phyloP scores from a whole-genome alignment of 1,140 invertebrate species.

The Trichonephila clavata region DNA sequence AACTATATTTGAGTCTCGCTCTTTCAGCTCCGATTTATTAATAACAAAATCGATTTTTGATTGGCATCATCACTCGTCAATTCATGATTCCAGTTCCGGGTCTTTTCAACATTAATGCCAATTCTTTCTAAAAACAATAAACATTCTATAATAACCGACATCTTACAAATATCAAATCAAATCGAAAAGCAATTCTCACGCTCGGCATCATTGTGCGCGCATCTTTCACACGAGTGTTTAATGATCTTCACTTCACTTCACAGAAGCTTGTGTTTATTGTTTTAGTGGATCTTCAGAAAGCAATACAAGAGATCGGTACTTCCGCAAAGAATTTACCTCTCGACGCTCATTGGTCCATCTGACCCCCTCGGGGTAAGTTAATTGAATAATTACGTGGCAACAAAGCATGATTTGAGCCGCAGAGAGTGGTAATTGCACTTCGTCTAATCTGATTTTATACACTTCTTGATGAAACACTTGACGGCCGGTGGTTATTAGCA shows the following conservation, averaged over 20 bases:
- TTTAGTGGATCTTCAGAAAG: neutral
- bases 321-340: neutral
- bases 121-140: neutral
- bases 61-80: neutral
- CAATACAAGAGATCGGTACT: neutral
- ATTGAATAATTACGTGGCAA: conserved; percentile 18
- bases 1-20: too few species aligned
- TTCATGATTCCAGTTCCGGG: neutral
- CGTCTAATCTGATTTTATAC: conserved; percentile 22
- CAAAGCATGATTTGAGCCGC: conserved; percentile 5
- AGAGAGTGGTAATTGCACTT: neutral
- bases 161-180: neutral
- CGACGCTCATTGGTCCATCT: neutral
- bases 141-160: neutral
- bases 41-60: too few species aligned
- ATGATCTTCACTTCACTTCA: neutral
- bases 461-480: neutral
- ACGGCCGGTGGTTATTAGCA: neutral
- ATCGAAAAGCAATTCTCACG: neutral
- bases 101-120: neutral
- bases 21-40: too few species aligned
- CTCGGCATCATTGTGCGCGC: neutral
- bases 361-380: neutral
- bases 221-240: conserved; percentile 5
- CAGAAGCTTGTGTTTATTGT: neutral